phyloP scores from a whole-genome alignment of 2,113 vertebrate genomes.

The Bagarius yarrelli region DNA sequence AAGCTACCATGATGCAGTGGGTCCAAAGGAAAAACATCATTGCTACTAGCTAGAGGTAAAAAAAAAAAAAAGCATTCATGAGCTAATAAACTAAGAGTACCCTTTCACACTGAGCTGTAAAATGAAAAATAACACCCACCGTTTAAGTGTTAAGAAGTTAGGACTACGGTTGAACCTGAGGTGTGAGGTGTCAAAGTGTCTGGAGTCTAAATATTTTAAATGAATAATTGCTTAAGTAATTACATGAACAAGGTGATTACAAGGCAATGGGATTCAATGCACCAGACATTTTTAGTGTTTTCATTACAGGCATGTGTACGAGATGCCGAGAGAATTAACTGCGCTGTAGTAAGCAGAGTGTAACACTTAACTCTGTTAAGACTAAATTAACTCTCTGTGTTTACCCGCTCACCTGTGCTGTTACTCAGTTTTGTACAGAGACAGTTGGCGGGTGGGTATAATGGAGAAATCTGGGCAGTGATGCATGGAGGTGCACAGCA shows the following conservation, averaged over 20 bases:
- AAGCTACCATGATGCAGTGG: constrained; percentile 35
- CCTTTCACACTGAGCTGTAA: neutral
- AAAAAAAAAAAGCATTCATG: neutral
- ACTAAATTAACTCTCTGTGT: constrained; percentile 41
- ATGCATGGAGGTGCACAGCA: constrained; percentile 68
- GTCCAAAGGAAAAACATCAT: constrained; percentile 13
- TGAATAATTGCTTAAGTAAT: neutral
- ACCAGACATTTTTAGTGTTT: neutral
- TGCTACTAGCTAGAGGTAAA: neutral
- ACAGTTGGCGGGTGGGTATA: constrained; percentile 70
- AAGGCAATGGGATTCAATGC: neutral
- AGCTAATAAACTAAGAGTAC: neutral
- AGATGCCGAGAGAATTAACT: neutral
- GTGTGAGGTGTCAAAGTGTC: neutral
- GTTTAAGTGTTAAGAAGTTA: neutral
- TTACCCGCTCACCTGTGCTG: constrained; percentile 50
- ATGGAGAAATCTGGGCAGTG: constrained; percentile 56
- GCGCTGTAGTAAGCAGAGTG: neutral
- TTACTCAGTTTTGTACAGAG: constrained; percentile 49
- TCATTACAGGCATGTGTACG: neutral
- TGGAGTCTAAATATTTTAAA: neutral
- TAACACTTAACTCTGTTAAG: neutral
- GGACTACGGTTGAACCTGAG: neutral
- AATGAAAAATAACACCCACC: constrained; percentile 52
- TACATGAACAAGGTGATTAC: neutral